Evolutionary conservation across 2,113 vertebrate genomes (phyloP).

Genomic region (Oncorhynchus mykiss): DNA sequence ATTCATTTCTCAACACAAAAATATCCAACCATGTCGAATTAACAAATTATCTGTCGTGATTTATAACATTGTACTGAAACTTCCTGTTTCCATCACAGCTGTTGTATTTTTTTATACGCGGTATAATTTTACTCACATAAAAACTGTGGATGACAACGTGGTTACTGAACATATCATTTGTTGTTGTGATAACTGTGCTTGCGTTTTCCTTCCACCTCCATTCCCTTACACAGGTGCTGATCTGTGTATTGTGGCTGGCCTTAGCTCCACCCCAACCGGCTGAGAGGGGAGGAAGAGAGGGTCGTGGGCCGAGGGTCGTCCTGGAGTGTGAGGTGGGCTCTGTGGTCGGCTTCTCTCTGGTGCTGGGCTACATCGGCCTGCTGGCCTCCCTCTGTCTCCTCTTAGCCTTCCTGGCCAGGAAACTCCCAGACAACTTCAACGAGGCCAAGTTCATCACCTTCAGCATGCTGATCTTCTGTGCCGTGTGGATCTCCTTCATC

Average conservation of each 20-base stretch:
- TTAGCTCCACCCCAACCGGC: slow-evolving; percentile 46
- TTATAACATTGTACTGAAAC: too few species aligned
- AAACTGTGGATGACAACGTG: too few species aligned
- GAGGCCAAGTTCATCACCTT: slow-evolving; percentile 65
- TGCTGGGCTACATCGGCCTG: slow-evolving; percentile 59
- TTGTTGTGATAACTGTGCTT: background rate
- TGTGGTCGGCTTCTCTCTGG: slow-evolving; percentile 43
- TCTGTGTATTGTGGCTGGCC: slow-evolving; percentile 59
- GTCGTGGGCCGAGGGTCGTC: slow-evolving; percentile 49
- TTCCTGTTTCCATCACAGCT: too few species aligned
- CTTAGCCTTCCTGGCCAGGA: slow-evolving; percentile 53
- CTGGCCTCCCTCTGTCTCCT: slow-evolving; percentile 56
- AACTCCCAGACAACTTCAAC: slow-evolving; percentile 63
- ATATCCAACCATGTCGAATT: too few species aligned
- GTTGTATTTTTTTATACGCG: too few species aligned
- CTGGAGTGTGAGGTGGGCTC: slow-evolving; percentile 61
- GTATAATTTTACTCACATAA: too few species aligned
- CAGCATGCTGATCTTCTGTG: slow-evolving; percentile 67
- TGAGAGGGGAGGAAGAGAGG: slow-evolving; percentile 39
- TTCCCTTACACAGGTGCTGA: slow-evolving; percentile 47
- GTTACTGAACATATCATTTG: background rate
- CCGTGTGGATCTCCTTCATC: slow-evolving; percentile 50
- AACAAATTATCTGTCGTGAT: too few species aligned
- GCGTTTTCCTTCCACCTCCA: background rate
- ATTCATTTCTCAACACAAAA: too few species aligned